Evolutionary conservation across 37 sponge, comb jelly and placozoan species (phyloP).

Genomic region (Aphrocallistes beatrix): DNA sequence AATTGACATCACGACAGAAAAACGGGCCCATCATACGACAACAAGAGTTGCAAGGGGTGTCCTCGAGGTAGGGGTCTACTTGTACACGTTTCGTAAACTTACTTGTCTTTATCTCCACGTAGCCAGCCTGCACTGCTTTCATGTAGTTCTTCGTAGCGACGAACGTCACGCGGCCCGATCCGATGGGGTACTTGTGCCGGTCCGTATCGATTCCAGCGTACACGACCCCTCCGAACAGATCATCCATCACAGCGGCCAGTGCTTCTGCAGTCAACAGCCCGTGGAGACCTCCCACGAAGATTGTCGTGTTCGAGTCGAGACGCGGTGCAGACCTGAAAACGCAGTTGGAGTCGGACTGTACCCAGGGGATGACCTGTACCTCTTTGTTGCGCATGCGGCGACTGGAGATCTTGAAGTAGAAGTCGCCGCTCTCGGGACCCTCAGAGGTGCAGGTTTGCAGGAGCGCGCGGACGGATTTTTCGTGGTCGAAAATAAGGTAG

Average conservation of each 20-base stretch:
- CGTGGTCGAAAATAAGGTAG: conserved; percentile 83
- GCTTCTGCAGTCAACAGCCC: conserved; percentile 91
- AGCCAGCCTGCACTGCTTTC: conserved; percentile 90
- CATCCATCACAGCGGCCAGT: conserved; percentile 86
- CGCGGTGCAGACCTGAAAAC: conserved; percentile 74
- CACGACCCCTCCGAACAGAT: conserved; percentile 96
- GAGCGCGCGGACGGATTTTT: conserved; percentile 64
- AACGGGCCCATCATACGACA: conserved; percentile 79
- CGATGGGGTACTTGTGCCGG: conserved; percentile 94
- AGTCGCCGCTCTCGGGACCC: conserved; percentile 65
- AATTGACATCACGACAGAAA: conserved; percentile 87
- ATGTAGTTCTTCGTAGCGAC: conserved; percentile 75
- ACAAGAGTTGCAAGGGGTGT: conserved; percentile 83
- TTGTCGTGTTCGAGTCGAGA: conserved; percentile 78
- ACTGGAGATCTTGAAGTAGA: conserved; percentile 77
- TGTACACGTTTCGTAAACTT: conserved; percentile 94
- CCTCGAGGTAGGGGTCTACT: conserved; percentile 95
- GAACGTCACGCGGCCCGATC: conserved; percentile 93
- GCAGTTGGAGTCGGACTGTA: conserved; percentile 84
- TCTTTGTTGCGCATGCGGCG: conserved; percentile 82
- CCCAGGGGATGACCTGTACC: conserved; percentile 98
- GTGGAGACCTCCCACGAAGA: conserved; percentile 97
- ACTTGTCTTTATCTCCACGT: conserved; percentile 86
- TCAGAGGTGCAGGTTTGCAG: conserved; percentile 66
- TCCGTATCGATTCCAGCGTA: conserved; percentile 98